These are phyloP conservation scores for Sarcophaga rosellei DNA, from an alignment of 2,888 invertebrate genomes.

Conservation along the genomic window DNA sequence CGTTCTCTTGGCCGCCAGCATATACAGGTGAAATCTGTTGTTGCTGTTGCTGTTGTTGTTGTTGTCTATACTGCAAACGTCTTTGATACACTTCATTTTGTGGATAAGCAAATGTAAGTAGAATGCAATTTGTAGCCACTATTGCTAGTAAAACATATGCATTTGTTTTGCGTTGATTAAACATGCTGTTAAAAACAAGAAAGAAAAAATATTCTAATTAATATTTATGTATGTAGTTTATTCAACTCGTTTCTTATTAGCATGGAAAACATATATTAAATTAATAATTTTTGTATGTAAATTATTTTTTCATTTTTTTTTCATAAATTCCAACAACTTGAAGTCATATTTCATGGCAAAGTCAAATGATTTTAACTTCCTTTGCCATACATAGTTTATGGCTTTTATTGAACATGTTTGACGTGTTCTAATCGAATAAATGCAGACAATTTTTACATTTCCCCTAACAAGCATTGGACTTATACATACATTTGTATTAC, in stretches of 20 bases:
- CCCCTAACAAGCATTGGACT: background rate
- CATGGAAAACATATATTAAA: too few species aligned
- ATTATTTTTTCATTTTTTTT: background rate
- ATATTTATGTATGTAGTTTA: too few species aligned
- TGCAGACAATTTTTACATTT: background rate
- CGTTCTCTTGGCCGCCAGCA: constrained; percentile 54
- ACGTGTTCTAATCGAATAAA: background rate
- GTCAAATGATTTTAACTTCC: background rate
- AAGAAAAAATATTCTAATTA: background rate
- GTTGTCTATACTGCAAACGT: constrained; percentile 68
- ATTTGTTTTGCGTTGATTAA: constrained; percentile 84
- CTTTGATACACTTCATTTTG: constrained; percentile 80
- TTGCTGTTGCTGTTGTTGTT: constrained; percentile 52
- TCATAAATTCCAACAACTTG: background rate
- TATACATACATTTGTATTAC: background rate
- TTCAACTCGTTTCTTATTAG: background rate
- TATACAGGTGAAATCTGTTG: constrained; percentile 76
- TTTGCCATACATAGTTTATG: background rate
- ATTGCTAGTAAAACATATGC: constrained; percentile 88
- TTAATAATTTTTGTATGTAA: background rate
- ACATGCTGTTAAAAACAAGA: constrained; percentile 82
- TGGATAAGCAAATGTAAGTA: constrained; percentile 87
- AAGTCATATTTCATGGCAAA: background rate
- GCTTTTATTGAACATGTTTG: background rate
- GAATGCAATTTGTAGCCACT: constrained; percentile 85